Percentiles rank a stretch among this genome's conserved stretches.
Conservation (phyloP, 2,888 invertebrate species). For the Cecidostiba fungosa region DNA sequence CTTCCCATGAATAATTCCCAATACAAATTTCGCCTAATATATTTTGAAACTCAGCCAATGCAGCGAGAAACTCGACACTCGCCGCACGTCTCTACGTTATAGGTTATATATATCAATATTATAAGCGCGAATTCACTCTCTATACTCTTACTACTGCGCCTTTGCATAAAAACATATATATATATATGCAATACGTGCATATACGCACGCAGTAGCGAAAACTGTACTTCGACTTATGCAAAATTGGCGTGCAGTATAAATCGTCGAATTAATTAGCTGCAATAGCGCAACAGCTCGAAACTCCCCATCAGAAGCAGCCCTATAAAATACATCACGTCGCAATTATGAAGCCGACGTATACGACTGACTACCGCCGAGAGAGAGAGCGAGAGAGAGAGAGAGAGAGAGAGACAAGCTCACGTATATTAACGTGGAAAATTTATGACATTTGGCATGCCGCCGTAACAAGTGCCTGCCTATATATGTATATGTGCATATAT, state of each 20-base stretch:
- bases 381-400: not conserved
- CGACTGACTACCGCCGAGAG: not conserved
- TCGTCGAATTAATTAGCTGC: constrained; percentile 11
- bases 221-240: not conserved
- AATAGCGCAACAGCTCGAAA: not conserved
- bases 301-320: not conserved
- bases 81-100: not conserved
- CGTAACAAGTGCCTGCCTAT: constrained; percentile 7
- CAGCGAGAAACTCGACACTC: not conserved
- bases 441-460: constrained; percentile 29
- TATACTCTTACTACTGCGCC: not conserved
- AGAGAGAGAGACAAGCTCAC: not conserved
- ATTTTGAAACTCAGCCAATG: not conserved
- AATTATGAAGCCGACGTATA: constrained; percentile 22
- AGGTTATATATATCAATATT: not conserved
- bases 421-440: constrained; percentile 32
- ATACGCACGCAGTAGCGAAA: too few relatives aligned
- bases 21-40: not conserved
- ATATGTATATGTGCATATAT: not conserved
- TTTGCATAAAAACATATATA: not conserved
- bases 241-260: not conserved
- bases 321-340: constrained; percentile 21
- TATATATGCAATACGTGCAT: too few relatives aligned
- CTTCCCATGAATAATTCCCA: too few relatives aligned
- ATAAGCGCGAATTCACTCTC: not conserved